These are phyloP conservation scores for Siniperca knerii DNA, from an alignment of 2,113 vertebrate genomes.

Conservation along the genomic window DNA sequence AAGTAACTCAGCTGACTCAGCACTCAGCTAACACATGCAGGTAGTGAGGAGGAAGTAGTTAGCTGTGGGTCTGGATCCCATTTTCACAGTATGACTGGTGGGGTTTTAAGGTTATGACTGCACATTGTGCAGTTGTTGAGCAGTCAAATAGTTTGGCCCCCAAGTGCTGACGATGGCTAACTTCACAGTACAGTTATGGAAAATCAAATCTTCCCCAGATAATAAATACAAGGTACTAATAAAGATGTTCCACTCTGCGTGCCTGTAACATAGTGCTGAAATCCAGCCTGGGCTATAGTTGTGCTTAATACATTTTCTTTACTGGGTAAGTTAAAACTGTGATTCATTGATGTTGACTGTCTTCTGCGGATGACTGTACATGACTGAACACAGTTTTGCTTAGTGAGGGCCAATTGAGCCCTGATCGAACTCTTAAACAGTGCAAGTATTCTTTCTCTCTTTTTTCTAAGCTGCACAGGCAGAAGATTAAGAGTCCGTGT, in stretches of 20 bases:
- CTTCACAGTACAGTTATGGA: slow-evolving; percentile 40
- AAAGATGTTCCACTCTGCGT: slow-evolving; percentile 40
- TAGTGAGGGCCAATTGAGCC: slow-evolving; percentile 22
- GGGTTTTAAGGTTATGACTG: slow-evolving; percentile 37
- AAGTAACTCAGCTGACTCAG: slow-evolving; percentile 40
- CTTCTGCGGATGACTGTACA: slow-evolving; percentile 2
- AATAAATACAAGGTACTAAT: slow-evolving; percentile 56
- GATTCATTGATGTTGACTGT: slow-evolving; percentile 51
- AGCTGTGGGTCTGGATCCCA: slow-evolving; percentile 44
- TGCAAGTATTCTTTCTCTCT: slow-evolving; percentile 6
- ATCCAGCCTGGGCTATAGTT: slow-evolving; percentile 20
- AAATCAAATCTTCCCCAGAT: slow-evolving; percentile 32
- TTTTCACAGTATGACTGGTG: slow-evolving; percentile 47
- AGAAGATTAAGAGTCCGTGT: slow-evolving; percentile 33
- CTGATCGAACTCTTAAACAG: slow-evolving; percentile 30
- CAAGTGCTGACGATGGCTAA: slow-evolving; percentile 32
- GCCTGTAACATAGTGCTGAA: slow-evolving; percentile 16
- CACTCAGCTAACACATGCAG: slow-evolving; percentile 35
- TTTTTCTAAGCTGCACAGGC: slow-evolving; percentile 12
- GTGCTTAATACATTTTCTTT: slow-evolving; percentile 50
- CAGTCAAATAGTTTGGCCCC: slow-evolving; percentile 39
- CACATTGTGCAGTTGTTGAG: slow-evolving; percentile 25
- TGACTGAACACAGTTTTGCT: slow-evolving; percentile 43
- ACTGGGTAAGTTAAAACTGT: slow-evolving; percentile 33
- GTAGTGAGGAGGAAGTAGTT: slow-evolving; percentile 29